Evolutionary conservation across 1,140 invertebrate genomes (phyloP), one percentile per base, ranked within the genome.

Genomic region (Leptinotarsa texana): DNA sequence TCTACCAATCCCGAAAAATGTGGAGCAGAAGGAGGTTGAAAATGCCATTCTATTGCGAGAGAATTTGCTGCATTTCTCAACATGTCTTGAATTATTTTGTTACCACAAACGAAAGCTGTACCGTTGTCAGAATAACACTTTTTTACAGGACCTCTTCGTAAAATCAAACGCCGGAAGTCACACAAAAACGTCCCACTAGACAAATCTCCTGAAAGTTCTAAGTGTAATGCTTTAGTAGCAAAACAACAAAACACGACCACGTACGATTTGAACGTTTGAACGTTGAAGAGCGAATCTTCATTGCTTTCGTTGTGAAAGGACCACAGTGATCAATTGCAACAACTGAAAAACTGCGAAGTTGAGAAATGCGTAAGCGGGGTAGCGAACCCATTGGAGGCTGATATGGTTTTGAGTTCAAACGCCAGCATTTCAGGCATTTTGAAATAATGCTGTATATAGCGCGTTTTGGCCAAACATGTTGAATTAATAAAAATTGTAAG

Each of bases 121-220:
- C 80, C 85, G 72, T 84, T 82, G 75, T 86, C 86, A 22, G 72
- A 75, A 75, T 81, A 82, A 1, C 86, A 76, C 4, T 72, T 68
- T 0, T 22, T 18, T 8, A 78, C 79, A 51, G 75, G 49, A 51
- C 66, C 66, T 15, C 57, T 11, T 33, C 69, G 11, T 8, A 47
- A 15, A 21, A 70, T 57, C n/a, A 22, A 70, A 18, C 85, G 77
- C n/a, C 78, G 61, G 8, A 87, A 79, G 13, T 81, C 80, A 15
- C 80, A 78, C 0, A 68, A 15, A 27, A 68, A 48, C 13, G 66
- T 18, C 33, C 48, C 66, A 68, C 21, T 13, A 33, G 66, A 33
- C 13, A 68, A 18, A 27, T 27, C 22, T 13, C 22, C 15, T 3
- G 33, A 13, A 13, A 68, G 33, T 47, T 68, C 66, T 17, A 68